Conservation (phyloP, 1,140 invertebrate species). For the Frieseomelitta varia region DNA sequence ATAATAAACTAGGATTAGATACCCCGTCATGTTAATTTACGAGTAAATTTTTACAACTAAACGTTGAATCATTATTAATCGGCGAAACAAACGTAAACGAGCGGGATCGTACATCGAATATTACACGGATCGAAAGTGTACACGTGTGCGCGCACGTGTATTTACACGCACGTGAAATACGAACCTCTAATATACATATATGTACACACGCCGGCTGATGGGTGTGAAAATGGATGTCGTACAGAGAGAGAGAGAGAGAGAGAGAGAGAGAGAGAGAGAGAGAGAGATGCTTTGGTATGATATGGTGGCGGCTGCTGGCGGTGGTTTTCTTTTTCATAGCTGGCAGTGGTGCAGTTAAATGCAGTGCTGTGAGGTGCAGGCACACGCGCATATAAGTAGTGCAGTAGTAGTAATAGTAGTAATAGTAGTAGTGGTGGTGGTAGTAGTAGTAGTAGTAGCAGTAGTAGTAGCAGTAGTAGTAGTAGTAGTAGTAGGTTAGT, state of each 20-base stretch:
- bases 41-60: too few species aligned
- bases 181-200: too few species aligned
- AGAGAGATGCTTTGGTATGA: constrained; percentile 40
- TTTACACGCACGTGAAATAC: too few species aligned
- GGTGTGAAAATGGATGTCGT: constrained; percentile 62
- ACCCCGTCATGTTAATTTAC: too few species aligned
- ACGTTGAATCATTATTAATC: too few species aligned
- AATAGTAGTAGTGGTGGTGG: constrained; percentile 37
- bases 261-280: too few species aligned
- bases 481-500: constrained; percentile 59
- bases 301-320: constrained; percentile 59
- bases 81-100: too few species aligned
- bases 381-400: constrained; percentile 68
- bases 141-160: too few species aligned
- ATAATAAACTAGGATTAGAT: too few species aligned
- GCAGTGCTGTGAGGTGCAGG: constrained; percentile 70
- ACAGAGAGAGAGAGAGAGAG: constrained; percentile 42
- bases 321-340: constrained; percentile 67
- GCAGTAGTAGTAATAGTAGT: constrained; percentile 63
- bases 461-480: constrained; percentile 48
- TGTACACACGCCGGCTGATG: constrained; percentile 39
- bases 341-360: constrained; percentile 69
- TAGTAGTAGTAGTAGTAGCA: constrained; percentile 30
- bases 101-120: too few species aligned
- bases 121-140: too few species aligned